A percentile compares a stretch with the other conserved stretches of the same genome.
phyloP scores from a whole-genome alignment of 2,888 invertebrate species.

The Himalopsyche japonica region DNA sequence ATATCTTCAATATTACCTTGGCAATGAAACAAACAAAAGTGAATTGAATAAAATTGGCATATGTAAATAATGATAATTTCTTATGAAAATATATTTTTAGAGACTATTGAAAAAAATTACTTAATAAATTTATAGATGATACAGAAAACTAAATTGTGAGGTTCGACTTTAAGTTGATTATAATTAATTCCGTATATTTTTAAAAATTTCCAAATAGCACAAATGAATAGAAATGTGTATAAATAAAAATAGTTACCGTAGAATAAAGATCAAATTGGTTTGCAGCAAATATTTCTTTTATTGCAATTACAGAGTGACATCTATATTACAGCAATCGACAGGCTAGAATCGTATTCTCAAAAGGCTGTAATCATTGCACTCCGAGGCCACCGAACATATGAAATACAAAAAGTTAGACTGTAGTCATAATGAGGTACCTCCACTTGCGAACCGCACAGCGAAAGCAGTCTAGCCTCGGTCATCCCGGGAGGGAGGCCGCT shows the following conservation, averaged over 20 bases:
- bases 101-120: too few relatives aligned
- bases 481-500: constrained; percentile 54
- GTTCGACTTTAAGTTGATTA: too few relatives aligned
- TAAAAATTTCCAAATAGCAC: neutral
- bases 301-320: neutral
- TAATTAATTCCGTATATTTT: too few relatives aligned
- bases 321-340: neutral
- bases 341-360: neutral
- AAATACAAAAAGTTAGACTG: neutral
- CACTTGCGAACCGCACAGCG: constrained; percentile 52
- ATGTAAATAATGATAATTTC: too few relatives aligned
- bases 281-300: neutral
- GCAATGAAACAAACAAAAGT: too few relatives aligned
- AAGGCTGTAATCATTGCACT: neutral
- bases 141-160: too few relatives aligned
- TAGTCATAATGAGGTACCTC: constrained; percentile 50
- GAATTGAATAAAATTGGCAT: too few relatives aligned
- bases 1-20: too few relatives aligned
- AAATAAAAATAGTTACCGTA: neutral
- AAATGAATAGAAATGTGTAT: too few relatives aligned
- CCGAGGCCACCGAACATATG: neutral
- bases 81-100: too few relatives aligned
- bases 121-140: too few relatives aligned
- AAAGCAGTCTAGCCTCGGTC: constrained; percentile 53
- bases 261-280: neutral